Evolutionary conservation across 2,888 invertebrate species (phyloP), one percentile per base, ranked within the genome.

Genomic region (Lycophotia porphyrea): DNA sequence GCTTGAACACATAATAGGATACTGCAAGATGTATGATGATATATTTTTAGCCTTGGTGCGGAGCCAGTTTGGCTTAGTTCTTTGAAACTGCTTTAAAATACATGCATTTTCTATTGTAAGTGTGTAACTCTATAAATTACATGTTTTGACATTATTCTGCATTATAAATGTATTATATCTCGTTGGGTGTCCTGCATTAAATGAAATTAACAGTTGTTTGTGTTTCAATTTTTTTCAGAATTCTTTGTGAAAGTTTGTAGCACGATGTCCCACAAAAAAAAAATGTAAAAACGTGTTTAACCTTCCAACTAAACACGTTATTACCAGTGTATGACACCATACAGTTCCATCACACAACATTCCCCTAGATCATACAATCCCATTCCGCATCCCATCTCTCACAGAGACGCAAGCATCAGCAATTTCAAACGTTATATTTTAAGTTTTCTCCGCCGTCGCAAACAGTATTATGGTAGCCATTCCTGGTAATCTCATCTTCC

Each of bases 401-500:
- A 71, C 60, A 60, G 70, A 76, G 71, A 70, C 70, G 61, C 60
- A 49, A 71, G 61, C 74, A 70, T 78, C 71, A 82, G 75, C 80
- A 78, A 79, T 84, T 84, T 87, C 76, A 80, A 84, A 67, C 80
- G 81, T 86, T 82, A 86, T 81, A 87, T 86, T 85, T 87, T 80
- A 86, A 88, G 84, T 84, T 84, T 84, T 64, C 81, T 76, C 80
- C 75, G 78, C 58, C 75, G 75, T 79, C 79, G 80, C 89, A 91
- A 91, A 92, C 88, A 89, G 87, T 81, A 89, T 91, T 90, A 91
- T 86, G 86, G 87, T 82, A 76, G 83, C 88, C 88, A 87, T 91
- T 91, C 88, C 82, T 88, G 88, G 92, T 93, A 93, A 93, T 93
- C 92, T 91, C 90, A 91, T 91, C 92, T 91, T 87, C 86, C 88